A percentile compares a stretch with the other conserved stretches of the same genome.
Evolutionary conservation across 2,797 vertebrate species (phyloP).

Genomic region (Phoebastria nigripes): DNA sequence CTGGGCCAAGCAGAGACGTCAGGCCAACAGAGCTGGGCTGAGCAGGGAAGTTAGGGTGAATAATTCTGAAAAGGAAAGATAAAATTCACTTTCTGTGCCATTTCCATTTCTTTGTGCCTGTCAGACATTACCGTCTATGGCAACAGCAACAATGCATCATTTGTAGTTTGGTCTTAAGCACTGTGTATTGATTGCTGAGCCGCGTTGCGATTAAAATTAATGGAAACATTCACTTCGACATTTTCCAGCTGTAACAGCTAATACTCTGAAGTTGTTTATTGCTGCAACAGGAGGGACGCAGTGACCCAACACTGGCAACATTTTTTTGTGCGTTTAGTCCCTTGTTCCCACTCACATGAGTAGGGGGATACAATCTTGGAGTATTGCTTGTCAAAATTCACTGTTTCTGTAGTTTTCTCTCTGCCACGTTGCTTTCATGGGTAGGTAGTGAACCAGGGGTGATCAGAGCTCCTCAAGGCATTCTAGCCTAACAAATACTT

Average conservation of each 20-base stretch:
- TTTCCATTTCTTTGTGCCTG: background rate
- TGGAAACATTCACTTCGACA: background rate
- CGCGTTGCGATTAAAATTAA: background rate
- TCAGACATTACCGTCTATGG: background rate
- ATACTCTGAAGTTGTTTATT: background rate
- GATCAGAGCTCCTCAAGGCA: rapidly evolving
- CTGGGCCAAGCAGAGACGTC: background rate
- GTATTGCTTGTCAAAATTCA: background rate
- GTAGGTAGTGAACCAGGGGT: background rate
- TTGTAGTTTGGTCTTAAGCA: background rate
- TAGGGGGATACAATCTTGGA: background rate
- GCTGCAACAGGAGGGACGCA: background rate
- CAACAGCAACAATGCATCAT: background rate
- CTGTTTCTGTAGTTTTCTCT: background rate
- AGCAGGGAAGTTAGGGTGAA: background rate
- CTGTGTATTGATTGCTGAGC: background rate
- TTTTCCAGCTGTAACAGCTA: background rate
- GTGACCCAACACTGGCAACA: background rate
- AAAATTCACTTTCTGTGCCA: background rate
- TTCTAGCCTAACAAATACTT: background rate
- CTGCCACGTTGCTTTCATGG: rapidly evolving
- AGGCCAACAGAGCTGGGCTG: background rate
- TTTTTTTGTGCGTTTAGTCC: background rate
- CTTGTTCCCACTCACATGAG: background rate
- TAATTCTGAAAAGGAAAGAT: background rate